These are phyloP conservation scores for Lamellibrachia luymesi DNA, from an alignment of 1,140 invertebrate species.

Conservation along the genomic window DNA sequence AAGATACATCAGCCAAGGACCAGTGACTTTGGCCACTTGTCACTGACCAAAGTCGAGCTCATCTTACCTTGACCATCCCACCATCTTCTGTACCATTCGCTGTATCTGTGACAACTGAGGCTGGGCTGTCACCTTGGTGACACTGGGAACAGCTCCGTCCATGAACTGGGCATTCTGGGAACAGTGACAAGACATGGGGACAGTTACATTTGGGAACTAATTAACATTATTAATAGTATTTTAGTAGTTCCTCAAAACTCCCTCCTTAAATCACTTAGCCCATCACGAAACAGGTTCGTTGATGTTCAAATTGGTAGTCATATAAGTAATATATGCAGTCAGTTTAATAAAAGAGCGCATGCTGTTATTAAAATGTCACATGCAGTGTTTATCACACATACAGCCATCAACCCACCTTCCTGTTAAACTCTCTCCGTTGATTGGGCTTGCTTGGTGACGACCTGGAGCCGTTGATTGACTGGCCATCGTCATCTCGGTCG, in stretches of 20 bases:
- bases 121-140: slow-evolving; percentile 53
- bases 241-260: too few relatives aligned
- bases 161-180: slow-evolving; percentile 53
- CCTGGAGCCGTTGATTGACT: slow-evolving; percentile 28
- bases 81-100: slow-evolving; percentile 75
- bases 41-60: not conserved
- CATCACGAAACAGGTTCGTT: too few relatives aligned
- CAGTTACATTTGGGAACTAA: too few relatives aligned
- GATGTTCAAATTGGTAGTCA: too few relatives aligned
- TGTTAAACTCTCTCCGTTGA: slow-evolving; percentile 42
- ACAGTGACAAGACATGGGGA: not conserved
- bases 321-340: too few relatives aligned
- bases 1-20: not conserved
- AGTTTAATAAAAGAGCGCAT: not conserved
- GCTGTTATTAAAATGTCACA: too few relatives aligned
- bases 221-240: too few relatives aligned
- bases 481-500: slow-evolving; percentile 47
- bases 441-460: slow-evolving; percentile 1
- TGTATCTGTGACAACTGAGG: slow-evolving; percentile 71
- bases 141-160: slow-evolving; percentile 54
- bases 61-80: slow-evolving; percentile 68
- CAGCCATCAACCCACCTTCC: slow-evolving; percentile 36
- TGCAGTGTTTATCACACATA: not conserved
- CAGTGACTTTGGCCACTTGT: not conserved
- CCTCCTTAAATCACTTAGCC: too few relatives aligned